Conservation (phyloP, 2,888 invertebrate species). For the Meganola albula region DNA sequence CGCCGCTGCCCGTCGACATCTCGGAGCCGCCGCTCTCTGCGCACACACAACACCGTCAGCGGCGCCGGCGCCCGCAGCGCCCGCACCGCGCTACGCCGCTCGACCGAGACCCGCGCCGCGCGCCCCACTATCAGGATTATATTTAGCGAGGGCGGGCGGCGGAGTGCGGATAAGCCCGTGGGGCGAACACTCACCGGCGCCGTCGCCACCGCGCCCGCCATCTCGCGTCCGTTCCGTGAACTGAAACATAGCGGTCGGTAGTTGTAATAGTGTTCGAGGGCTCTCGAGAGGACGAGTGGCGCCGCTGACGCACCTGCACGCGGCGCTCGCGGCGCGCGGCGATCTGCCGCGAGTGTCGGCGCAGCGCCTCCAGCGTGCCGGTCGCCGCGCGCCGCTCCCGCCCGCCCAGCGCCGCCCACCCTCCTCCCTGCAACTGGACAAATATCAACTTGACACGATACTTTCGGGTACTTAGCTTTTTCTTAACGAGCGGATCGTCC, state of each 20-base stretch:
- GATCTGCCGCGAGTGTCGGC: conserved; percentile 90
- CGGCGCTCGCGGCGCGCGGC: conserved; percentile 84
- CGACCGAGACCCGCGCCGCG: conserved; percentile 35
- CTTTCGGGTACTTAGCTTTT: no score
- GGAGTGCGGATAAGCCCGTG: conserved; percentile 23
- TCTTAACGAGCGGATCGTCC: no score
- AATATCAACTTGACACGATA: no score
- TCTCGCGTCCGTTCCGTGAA: conserved; percentile 67
- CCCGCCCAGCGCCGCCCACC: conserved; percentile 11
- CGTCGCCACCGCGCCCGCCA: conserved; percentile 60
- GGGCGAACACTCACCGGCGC: conserved; percentile 56
- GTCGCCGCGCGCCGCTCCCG: conserved; percentile 24
- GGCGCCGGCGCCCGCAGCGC: conserved; percentile 34
- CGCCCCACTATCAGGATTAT: conserved; percentile 38
- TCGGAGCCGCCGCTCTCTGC: conserved; percentile 65
- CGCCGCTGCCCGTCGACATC: conserved; percentile 61
- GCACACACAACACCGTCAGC: conserved; percentile 37
- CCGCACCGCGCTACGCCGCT: conserved; percentile 40
- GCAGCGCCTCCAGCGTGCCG: conserved; percentile 84
- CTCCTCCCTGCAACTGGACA: no score
- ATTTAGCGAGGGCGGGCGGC: conserved; percentile 45
- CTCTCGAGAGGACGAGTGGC: conserved; percentile 15
- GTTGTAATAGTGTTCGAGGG: conserved; percentile 16
- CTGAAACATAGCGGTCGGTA: conserved; percentile 49
- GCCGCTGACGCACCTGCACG: conserved; percentile 81